These are phyloP conservation scores for Schlechtendalia chinensis DNA, from an alignment of 1,140 invertebrate genomes.

Conservation along the genomic window DNA sequence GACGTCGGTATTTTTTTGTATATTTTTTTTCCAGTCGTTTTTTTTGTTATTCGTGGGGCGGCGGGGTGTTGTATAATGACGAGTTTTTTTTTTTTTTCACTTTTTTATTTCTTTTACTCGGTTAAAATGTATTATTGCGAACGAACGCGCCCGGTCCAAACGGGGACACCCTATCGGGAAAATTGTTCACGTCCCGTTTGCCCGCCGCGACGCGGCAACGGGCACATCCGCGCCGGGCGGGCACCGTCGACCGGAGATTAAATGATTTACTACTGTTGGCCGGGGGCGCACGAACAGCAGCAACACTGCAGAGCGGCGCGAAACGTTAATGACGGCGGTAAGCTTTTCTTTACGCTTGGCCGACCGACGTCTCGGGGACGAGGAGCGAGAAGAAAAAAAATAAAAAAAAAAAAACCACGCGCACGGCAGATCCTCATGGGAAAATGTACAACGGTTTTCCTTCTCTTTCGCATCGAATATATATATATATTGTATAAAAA, in stretches of 20 bases:
- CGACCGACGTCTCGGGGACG: not conserved
- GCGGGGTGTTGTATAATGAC: not conserved
- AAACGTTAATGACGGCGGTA: slow-evolving; percentile 33
- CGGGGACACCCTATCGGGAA: slow-evolving; percentile 32
- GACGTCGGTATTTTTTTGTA: no score
- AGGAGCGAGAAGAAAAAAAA: not conserved
- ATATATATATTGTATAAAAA: slow-evolving; percentile 9
- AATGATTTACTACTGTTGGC: slow-evolving; percentile 9
- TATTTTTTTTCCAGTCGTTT: no score
- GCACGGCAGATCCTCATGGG: slow-evolving; percentile 31
- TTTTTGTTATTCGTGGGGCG: no score
- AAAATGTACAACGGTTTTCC: slow-evolving; percentile 26
- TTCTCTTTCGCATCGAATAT: not conserved
- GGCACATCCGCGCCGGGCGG: not conserved
- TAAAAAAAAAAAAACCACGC: not conserved
- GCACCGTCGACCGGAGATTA: slow-evolving; percentile 37
- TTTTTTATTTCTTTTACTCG: slow-evolving; percentile 9
- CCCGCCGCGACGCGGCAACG: no score
- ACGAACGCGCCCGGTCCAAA: not conserved
- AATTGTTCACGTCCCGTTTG: slow-evolving; percentile 40
- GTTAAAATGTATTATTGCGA: slow-evolving; percentile 3
- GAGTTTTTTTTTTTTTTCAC: not conserved
- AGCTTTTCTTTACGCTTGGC: slow-evolving; percentile 37
- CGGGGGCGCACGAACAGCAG: not conserved
- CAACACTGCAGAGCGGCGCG: slow-evolving; percentile 8